phyloP scores from a whole-genome alignment of 2,113 vertebrate species.

The Willisornis vidua region DNA sequence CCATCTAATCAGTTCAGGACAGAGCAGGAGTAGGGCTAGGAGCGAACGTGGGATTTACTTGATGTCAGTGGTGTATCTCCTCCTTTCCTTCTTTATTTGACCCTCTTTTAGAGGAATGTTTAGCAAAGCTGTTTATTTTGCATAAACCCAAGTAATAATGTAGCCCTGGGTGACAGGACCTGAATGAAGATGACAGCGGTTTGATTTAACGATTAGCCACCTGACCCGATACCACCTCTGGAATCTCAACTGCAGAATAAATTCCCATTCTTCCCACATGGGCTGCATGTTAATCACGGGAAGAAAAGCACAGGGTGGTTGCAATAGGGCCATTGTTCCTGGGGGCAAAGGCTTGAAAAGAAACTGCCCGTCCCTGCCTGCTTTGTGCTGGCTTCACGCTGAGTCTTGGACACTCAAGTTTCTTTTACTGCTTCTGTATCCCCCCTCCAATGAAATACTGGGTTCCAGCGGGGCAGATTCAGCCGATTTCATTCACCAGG shows the following conservation, averaged over 20 bases:
- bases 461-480: constrained; percentile 13
- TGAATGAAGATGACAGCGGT: constrained; percentile 69
- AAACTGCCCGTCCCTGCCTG: constrained; percentile 65
- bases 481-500: not conserved
- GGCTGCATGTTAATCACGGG: constrained; percentile 79
- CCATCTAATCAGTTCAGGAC: not conserved
- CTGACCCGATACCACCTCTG: constrained; percentile 76
- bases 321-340: constrained; percentile 73
- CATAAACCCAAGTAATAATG: constrained; percentile 72
- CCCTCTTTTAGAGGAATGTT: constrained; percentile 61
- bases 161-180: constrained; percentile 55
- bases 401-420: constrained; percentile 68
- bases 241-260: constrained; percentile 68
- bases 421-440: constrained; percentile 53
- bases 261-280: constrained; percentile 64
- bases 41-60: not conserved
- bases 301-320: constrained; percentile 70
- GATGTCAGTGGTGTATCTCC: constrained; percentile 35
- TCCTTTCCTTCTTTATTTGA: constrained; percentile 73
- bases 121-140: constrained; percentile 80
- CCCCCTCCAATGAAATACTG: constrained; percentile 26
- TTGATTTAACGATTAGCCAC: constrained; percentile 82
- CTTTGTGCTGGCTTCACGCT: constrained; percentile 72
- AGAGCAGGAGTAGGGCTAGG: not conserved
- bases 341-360: constrained; percentile 65